phyloP scores from a whole-genome alignment of 2,113 vertebrate species.

The Salvelinus namaycush region DNA sequence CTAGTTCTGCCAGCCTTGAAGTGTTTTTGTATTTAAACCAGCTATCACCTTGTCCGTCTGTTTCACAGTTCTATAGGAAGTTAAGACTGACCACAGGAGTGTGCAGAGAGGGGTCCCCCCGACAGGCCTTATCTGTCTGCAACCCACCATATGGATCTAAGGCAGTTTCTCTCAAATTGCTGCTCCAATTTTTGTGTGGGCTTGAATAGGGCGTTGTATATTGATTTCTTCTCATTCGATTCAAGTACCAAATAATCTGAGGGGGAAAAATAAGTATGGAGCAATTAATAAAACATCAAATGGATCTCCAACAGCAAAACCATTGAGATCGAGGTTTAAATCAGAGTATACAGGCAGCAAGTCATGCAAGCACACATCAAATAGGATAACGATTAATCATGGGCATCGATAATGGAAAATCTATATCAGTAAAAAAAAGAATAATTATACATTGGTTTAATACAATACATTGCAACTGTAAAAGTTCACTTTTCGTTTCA shows the following conservation, averaged over 20 bases:
- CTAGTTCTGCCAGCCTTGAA: conserved; percentile 38
- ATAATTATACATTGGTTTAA: not conserved
- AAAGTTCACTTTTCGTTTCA: not conserved
- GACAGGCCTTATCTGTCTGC: conserved; percentile 44
- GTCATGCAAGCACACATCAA: too few relatives aligned
- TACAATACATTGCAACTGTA: not conserved
- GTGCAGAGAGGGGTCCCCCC: conserved; percentile 55
- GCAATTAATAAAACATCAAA: not conserved
- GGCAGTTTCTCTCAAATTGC: conserved; percentile 63
- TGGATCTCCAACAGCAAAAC: conserved; percentile 82
- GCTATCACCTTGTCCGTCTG: conserved; percentile 47
- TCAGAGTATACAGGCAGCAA: too few relatives aligned
- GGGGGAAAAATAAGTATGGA: not conserved
- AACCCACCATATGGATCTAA: conserved; percentile 53
- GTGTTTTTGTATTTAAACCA: conserved; percentile 50
- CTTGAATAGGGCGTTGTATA: conserved; percentile 27
- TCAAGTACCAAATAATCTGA: conserved; percentile 63
- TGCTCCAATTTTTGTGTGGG: conserved; percentile 56
- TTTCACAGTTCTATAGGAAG: conserved; percentile 67
- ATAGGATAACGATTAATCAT: conserved; percentile 27
- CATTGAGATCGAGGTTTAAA: too few relatives aligned
- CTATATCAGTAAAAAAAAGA: not conserved
- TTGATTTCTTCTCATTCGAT: conserved; percentile 52
- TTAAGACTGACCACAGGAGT: conserved; percentile 59
- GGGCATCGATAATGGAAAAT: not conserved